Percentiles rank a stretch among this genome's conserved stretches.
phyloP scores from a whole-genome alignment of 2,797 vertebrate genomes.

The Xenops minutus region DNA sequence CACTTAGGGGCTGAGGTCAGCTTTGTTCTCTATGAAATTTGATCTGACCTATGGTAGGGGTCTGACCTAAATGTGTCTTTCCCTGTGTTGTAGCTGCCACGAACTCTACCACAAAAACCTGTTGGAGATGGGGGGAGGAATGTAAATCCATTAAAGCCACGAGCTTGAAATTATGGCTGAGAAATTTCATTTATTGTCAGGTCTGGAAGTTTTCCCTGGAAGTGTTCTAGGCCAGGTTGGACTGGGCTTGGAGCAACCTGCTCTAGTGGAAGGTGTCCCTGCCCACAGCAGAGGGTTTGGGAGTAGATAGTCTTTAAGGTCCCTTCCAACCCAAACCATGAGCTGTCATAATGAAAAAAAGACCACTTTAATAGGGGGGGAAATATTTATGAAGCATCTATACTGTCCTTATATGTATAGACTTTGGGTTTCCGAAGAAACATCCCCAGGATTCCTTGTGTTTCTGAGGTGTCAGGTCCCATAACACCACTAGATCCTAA shows the following conservation, averaged over 20 bases:
- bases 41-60: background rate
- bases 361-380: fast-evolving
- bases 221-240: background rate
- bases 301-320: background rate
- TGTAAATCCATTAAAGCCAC: background rate
- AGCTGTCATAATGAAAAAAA: background rate
- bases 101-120: background rate
- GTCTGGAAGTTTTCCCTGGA: background rate
- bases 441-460: background rate
- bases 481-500: fast-evolving
- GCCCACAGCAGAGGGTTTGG: background rate
- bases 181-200: background rate
- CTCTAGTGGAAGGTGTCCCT: background rate
- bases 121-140: too few species aligned
- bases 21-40: background rate
- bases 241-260: background rate
- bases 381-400: background rate
- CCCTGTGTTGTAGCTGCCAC: background rate
- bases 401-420: background rate
- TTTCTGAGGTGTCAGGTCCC: background rate
- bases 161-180: background rate
- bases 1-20: background rate
- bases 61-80: background rate
- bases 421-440: background rate
- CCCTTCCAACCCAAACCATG: background rate